Base-by-base conservation (phyloP, 2,888 invertebrate genomes). In the Sicus ferrugineus region DNA sequence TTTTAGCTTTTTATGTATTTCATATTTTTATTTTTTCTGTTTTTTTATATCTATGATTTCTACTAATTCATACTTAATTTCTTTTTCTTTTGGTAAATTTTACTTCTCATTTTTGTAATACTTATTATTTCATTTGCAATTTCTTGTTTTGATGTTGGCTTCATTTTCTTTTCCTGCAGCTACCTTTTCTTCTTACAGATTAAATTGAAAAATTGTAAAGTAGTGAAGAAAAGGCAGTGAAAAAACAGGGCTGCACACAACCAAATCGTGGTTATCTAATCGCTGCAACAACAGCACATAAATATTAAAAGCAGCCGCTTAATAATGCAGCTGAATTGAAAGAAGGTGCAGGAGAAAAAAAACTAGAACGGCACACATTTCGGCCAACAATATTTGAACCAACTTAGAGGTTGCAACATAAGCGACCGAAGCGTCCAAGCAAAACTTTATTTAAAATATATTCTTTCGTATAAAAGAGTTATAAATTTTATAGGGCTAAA, bases 251-350 rank as follows among this genome's bases (percentile, higher is more conserved):
- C 61, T 38, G 16, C 61, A 38, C 19, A 19, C 38, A 61, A 61
- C 38, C 38, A 31, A 61, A 23, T 38, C 19, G 61, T 16, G 9
- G 38, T 61, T 61, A 21, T 38, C 38, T 23, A 61, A 61, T 38
- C 19, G 28, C 52, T 26, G 6, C 21, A 42, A 46, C n/a, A 54
- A 28, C 54, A 56, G 30, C 56, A 56, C 14, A 11, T 28, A 56
- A 26, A 30, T 56, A n/a, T 28, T 56, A 56, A 26, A 2, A 30
- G 26, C 30, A 56, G 30, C n/a, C n/a, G 56, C 56, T 30, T 19
- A 28, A 30, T 14, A 9, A 3, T 26, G 6, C 42, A 42, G 4
- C 42, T 16, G 5, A 42, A n/a, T n/a, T n/a, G n/a, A n/a, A n/a
- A n/a, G n/a, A n/a, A n/a, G n/a, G 42, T 14, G 16, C 16, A 42